A percentile compares a stretch with the other conserved stretches of the same genome.
Conservation (phyloP, 92 coral and sea anemone genomes). For the Muricea muricata region DNA sequence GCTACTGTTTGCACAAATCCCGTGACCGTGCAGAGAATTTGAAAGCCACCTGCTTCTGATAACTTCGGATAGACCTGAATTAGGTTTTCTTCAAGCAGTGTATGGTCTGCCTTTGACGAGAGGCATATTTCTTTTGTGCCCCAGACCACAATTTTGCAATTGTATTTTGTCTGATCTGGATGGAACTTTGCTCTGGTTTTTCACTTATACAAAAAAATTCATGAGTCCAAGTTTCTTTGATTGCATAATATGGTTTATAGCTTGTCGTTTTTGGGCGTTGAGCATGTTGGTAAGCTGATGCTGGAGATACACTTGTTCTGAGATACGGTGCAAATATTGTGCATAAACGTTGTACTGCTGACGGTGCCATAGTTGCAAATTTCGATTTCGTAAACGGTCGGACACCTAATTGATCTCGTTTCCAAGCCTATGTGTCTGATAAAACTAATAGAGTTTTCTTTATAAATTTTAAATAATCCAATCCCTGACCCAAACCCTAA, state of each 20-base stretch:
- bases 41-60: conserved; percentile 12
- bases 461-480: too few relatives aligned
- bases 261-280: background rate
- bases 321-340: background rate
- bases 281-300: background rate
- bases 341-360: background rate
- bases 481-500: too few relatives aligned
- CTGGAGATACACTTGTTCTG: background rate
- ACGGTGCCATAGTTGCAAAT: background rate
- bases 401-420: too few relatives aligned
- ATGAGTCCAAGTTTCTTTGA: too few relatives aligned
- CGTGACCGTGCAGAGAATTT: background rate
- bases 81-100: background rate
- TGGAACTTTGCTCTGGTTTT: conserved; percentile 1
- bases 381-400: too few relatives aligned
- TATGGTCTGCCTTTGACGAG: background rate
- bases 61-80: background rate
- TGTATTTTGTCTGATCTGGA: background rate
- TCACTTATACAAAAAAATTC: background rate
- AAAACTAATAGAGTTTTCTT: too few relatives aligned
- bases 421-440: too few relatives aligned
- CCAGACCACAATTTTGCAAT: conserved; percentile 12
- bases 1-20: conserved; percentile 2
- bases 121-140: background rate
- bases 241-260: background rate